Evolutionary conservation across 2,888 invertebrate species (phyloP).

Genomic region (Drosophila cyrtoloma): DNA sequence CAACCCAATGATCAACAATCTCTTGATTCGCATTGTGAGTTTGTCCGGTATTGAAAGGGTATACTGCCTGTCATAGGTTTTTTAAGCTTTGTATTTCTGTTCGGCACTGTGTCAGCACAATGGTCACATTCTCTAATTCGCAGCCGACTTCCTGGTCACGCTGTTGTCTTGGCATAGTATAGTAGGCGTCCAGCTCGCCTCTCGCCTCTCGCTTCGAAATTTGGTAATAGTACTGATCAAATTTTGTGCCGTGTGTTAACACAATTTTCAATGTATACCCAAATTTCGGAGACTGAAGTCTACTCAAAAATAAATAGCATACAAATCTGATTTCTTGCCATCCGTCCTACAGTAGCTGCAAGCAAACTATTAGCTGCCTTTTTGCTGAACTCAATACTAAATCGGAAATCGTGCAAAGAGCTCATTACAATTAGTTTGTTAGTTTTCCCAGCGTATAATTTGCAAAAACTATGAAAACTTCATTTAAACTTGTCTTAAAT

Average conservation of each 20-base stretch:
- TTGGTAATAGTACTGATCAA: constrained; percentile 19
- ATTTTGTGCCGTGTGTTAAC: not conserved
- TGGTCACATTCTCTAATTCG: constrained; percentile 35
- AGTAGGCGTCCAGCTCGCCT: constrained; percentile 27
- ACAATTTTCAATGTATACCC: not conserved
- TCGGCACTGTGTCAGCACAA: constrained; percentile 30
- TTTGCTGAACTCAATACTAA: constrained; percentile 10
- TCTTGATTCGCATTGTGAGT: constrained; percentile 45
- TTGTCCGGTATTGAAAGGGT: constrained; percentile 54
- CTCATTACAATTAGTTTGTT: constrained; percentile 7
- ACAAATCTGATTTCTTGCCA: constrained; percentile 15
- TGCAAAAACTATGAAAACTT: not conserved
- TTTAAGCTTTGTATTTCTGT: not conserved
- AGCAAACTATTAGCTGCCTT: constrained; percentile 5
- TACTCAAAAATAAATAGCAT: not conserved
- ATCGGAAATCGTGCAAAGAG: constrained; percentile 23
- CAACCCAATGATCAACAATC: constrained; percentile 33
- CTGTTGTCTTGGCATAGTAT: constrained; percentile 18
- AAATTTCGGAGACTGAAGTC: not conserved
- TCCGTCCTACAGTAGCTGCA: constrained; percentile 28
- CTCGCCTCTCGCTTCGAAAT: not conserved
- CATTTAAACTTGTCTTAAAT: not conserved
- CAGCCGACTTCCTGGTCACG: constrained; percentile 54
- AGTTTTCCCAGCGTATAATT: not conserved
- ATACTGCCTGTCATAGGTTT: constrained; percentile 42